Evolutionary conservation across 2,888 invertebrate genomes (phyloP), one percentile per base, ranked within the genome.

Genomic region (Malachius bipustulatus): DNA sequence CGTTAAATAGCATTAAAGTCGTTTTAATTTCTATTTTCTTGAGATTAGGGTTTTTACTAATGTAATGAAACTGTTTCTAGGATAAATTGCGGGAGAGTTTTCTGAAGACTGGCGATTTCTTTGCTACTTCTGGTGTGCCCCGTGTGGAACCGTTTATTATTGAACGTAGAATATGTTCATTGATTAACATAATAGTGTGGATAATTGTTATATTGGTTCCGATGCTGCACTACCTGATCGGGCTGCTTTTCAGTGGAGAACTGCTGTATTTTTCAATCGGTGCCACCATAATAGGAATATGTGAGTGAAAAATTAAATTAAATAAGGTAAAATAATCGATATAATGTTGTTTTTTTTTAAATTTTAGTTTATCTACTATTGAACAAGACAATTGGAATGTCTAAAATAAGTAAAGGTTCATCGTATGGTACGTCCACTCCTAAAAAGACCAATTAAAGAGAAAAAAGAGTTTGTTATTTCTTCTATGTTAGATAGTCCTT

Each of bases 371-470:
- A 77, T 60, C 60, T 79, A 45, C 64, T 84, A 14, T 73, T 88
- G 62, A 75, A 81, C 52, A 81, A 82, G 59, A 75, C 82, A 30
- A 82, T 89, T 50, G 80, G 81, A 34, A 78, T 83, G 75, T 82
- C 87, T 2, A 77, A 85, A 63, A 85, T 87, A 49, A 82, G 81
- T 55, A 80, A 82, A 62, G 82, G 77, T 26, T 88, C 88, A 15
- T 79, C 78, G 4, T 89, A 88, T 56, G 88, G 88, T 42, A 66
- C 24, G 6, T 8, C 24, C 6, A 19, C 24, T 19, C 24, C 24
- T 8, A 19, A 6, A 8, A 19, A 19, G n/a, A 19, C 24, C n/a
- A n/a, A 19, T 8, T 19, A 19, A 19, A 19, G n/a, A n/a, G n/a
- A n/a, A n/a, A n/a, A n/a, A n/a, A n/a, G n/a, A n/a, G n/a, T n/a